These are phyloP conservation scores for Heteromyza rotundicornis DNA, from an alignment of 2,888 invertebrate species.

Conservation along the genomic window DNA sequence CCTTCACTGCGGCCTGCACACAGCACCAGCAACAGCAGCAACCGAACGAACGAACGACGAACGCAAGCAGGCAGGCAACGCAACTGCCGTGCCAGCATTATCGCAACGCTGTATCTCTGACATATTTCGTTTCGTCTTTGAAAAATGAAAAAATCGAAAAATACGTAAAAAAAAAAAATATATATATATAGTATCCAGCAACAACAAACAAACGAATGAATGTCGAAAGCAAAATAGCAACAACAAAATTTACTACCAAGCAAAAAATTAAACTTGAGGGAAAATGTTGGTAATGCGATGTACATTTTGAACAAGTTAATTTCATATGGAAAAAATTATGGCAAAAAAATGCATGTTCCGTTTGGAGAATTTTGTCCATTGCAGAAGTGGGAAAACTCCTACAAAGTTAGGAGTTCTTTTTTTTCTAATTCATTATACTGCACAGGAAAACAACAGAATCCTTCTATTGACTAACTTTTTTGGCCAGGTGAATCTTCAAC, in stretches of 20 bases:
- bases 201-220: slow-evolving; percentile 22
- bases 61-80: slow-evolving; percentile 14
- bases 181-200: not conserved
- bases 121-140: slow-evolving; percentile 40
- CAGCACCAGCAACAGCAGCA: not conserved
- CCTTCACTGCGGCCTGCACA: slow-evolving; percentile 24
- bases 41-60: not conserved
- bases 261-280: not conserved
- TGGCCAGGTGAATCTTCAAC: too few relatives aligned
- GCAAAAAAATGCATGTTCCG: too few relatives aligned
- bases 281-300: too few relatives aligned
- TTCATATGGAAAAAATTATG: too few relatives aligned
- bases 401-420: too few relatives aligned
- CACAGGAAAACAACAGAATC: too few relatives aligned
- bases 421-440: too few relatives aligned
- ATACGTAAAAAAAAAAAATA: slow-evolving; percentile 26
- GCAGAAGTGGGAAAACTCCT: too few relatives aligned
- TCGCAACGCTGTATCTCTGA: slow-evolving; percentile 41
- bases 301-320: too few relatives aligned
- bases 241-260: slow-evolving; percentile 18
- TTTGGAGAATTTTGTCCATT: too few relatives aligned
- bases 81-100: slow-evolving; percentile 34
- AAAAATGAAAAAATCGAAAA: slow-evolving; percentile 30
- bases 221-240: slow-evolving; percentile 25
- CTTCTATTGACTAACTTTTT: too few relatives aligned